Evolutionary conservation across 2,113 vertebrate species (phyloP), one percentile per base, ranked within the genome.

Genomic region (Herpetotheres cachinnans): DNA sequence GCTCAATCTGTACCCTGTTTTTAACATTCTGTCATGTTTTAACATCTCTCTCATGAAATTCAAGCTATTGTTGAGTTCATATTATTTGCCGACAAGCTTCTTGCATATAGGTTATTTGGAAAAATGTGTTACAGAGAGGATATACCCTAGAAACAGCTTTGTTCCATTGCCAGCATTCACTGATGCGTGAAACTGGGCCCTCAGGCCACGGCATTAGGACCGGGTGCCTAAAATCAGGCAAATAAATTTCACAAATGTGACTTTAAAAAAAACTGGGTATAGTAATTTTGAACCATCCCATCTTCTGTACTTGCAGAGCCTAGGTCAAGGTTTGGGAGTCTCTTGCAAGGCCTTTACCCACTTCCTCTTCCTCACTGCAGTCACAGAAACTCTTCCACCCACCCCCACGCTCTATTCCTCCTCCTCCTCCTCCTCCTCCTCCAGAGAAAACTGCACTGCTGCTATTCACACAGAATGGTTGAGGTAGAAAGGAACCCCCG

Each of bases 61-160:
- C 65, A 79, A 81, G 58, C 73, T 93, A 89, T 44, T 74, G 42
- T 58, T 92, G 59, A 89, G 55, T 34, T 27, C 14, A 0, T 69
- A 42, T 49, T 72, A 93, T 88, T 93, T 90, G 62, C 82, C 95
- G 90, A 83, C 74, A 91, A 82, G 56, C 63, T 95, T 88, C 80
- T 81, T 89, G 50, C 22, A 66, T 73, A 63, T 5, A 70, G 46
- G 32, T 79, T 79, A 38, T 78, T 82, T 77, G 42, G 36, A 65
- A 95, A 95, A 86, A 73, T 40, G 24, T 40, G 21, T 71, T 77
- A 58, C 26, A 77, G 70, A 0, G 3, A 95, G 38, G 42, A 70
- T 90, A 47, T 54, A 80, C 38, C 24, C 74, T 26, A 62, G 71
- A 85, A 94, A 71, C 26, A 62, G 71, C 73, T 95, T 73, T 93